Evolutionary conservation across 2,888 invertebrate species (phyloP).

Genomic region (Tetragonisca angustula): DNA sequence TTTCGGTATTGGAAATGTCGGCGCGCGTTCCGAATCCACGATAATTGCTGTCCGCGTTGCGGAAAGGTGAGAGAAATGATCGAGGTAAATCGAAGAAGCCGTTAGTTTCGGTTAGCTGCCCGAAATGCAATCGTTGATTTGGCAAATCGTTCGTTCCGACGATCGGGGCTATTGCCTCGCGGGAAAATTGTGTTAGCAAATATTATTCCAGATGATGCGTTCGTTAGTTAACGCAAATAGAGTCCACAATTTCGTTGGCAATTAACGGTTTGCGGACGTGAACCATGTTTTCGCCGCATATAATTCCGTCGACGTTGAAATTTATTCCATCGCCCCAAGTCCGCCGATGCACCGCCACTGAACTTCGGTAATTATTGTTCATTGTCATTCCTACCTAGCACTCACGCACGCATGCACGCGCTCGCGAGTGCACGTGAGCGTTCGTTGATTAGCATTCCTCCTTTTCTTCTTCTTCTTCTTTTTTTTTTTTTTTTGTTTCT

Average conservation of each 20-base stretch:
- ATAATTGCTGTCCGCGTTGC: neutral
- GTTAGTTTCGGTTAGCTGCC: too few relatives aligned
- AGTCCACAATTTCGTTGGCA: neutral
- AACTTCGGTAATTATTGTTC: constrained; percentile 10
- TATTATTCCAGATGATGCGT: neutral
- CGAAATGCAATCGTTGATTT: neutral
- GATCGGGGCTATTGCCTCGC: neutral
- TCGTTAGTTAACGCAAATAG: neutral
- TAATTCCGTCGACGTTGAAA: neutral
- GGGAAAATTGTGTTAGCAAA: neutral
- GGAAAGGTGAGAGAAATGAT: neutral
- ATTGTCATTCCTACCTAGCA: constrained; percentile 19
- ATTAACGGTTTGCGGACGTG: constrained; percentile 15
- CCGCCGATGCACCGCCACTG: neutral
- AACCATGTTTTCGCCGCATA: neutral
- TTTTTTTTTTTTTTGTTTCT: neutral
- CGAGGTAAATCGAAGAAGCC: too few relatives aligned
- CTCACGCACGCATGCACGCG: neutral
- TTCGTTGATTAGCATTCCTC: constrained; percentile 17
- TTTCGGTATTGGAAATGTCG: neutral
- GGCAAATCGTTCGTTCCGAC: neutral
- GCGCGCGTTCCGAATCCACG: neutral
- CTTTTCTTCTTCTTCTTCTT: too few relatives aligned
- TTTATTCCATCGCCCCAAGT: neutral
- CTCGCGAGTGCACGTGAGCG: neutral